Conservation (phyloP, 37 sponge, comb jelly and placozoan species). For the Amphimedon queenslandica region DNA sequence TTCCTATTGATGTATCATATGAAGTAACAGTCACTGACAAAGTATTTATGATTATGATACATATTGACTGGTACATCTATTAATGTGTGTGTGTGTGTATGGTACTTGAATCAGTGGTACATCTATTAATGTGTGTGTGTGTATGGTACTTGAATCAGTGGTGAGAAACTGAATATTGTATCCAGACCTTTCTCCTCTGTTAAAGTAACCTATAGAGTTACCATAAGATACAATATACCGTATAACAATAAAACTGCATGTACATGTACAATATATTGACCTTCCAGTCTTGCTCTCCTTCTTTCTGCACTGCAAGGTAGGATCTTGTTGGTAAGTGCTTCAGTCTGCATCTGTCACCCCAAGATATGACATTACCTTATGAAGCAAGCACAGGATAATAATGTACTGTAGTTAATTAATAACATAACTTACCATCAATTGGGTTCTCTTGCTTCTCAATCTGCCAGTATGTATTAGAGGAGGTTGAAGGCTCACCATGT, state of each 20-base stretch:
- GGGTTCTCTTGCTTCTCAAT: conserved; percentile 67
- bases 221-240: not conserved
- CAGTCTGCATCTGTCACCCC: conserved; percentile 72
- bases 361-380: conserved; percentile 49
- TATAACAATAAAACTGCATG: not conserved
- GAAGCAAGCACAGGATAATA: not conserved
- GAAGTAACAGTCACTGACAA: too few species aligned
- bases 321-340: conserved; percentile 69
- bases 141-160: conserved; percentile 58
- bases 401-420: not conserved
- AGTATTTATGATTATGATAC: too few species aligned
- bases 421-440: conserved; percentile 34
- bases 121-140: too few species aligned
- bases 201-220: not conserved
- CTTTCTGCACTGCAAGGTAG: conserved; percentile 53
- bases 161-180: conserved; percentile 53
- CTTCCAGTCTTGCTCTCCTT: conserved; percentile 5
- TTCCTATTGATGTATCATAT: too few species aligned
- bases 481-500: conserved; percentile 65
- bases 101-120: conserved; percentile 57
- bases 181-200: conserved; percentile 12
- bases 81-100: too few species aligned
- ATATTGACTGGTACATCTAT: too few species aligned
- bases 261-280: not conserved
- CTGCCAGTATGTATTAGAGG: conserved; percentile 84